These are phyloP conservation scores for Seladonia tumulorum DNA, from an alignment of 2,888 invertebrate species.

Conservation along the genomic window DNA sequence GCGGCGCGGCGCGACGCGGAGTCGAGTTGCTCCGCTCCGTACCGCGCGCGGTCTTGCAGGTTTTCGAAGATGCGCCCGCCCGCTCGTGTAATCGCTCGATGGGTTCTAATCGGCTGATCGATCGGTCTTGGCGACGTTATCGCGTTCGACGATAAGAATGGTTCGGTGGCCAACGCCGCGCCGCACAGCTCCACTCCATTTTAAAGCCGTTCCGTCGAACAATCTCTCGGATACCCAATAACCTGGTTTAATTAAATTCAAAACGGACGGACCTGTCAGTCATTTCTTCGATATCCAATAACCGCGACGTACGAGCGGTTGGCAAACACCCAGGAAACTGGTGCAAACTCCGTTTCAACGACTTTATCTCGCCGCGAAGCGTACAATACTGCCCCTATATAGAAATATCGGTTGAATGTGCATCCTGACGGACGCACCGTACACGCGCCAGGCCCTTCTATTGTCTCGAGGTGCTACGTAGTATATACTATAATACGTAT, in stretches of 20 bases:
- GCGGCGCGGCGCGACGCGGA: neutral
- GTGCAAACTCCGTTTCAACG: constrained; percentile 72
- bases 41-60: constrained; percentile 4
- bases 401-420: constrained; percentile 17
- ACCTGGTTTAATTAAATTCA: constrained; percentile 75
- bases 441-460: constrained; percentile 34
- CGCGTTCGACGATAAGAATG: neutral
- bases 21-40: neutral
- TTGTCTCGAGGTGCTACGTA: constrained; percentile 2
- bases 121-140: neutral
- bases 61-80: neutral
- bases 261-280: constrained; percentile 50
- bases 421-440: constrained; percentile 34
- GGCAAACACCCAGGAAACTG: constrained; percentile 69
- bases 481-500: neutral
- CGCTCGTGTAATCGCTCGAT: neutral
- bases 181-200: neutral
- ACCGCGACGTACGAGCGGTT: constrained; percentile 59
- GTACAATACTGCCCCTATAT: constrained; percentile 31
- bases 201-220: neutral
- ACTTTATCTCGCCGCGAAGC: constrained; percentile 62
- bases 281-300: constrained; percentile 75
- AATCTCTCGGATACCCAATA: constrained; percentile 36
- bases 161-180: neutral
- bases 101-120: neutral